These are phyloP conservation scores for Fregata magnificens DNA, from an alignment of 2,113 vertebrate genomes.

Conservation along the genomic window DNA sequence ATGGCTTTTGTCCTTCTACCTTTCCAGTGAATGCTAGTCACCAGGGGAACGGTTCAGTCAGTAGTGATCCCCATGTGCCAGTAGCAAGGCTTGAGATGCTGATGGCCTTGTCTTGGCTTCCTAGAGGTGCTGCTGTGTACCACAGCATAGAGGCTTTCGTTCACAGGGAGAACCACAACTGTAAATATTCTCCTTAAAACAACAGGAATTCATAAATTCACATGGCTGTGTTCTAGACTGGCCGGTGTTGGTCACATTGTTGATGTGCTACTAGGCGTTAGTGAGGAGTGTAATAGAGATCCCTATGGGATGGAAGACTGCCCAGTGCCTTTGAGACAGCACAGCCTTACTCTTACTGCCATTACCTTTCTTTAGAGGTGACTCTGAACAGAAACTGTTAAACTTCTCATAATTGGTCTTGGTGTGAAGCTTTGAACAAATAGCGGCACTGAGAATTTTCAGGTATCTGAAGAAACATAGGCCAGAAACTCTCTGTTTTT, in stretches of 20 bases:
- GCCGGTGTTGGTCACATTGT: not conserved
- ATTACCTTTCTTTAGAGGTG: not conserved
- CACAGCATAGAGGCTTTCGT: not conserved
- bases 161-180: not conserved
- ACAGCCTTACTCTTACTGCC: not conserved
- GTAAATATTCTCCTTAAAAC: not conserved
- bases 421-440: not conserved
- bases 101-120: not conserved
- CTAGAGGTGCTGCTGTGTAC: not conserved
- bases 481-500: not conserved
- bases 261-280: not conserved
- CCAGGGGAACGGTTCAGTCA: not conserved
- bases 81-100: not conserved
- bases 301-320: not conserved
- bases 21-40: not conserved
- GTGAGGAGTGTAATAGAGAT: not conserved
- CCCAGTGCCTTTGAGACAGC: not conserved
- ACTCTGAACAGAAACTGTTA: not conserved
- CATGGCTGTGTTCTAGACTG: not conserved
- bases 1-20: not conserved
- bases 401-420: not conserved
- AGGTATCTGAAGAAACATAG: not conserved
- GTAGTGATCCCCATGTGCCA: not conserved
- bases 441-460: not conserved
- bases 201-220: not conserved